A percentile compares a stretch with the other conserved stretches of the same genome.
phyloP scores from a whole-genome alignment of 2,113 vertebrate species.

The Phoxinus phoxinus region DNA sequence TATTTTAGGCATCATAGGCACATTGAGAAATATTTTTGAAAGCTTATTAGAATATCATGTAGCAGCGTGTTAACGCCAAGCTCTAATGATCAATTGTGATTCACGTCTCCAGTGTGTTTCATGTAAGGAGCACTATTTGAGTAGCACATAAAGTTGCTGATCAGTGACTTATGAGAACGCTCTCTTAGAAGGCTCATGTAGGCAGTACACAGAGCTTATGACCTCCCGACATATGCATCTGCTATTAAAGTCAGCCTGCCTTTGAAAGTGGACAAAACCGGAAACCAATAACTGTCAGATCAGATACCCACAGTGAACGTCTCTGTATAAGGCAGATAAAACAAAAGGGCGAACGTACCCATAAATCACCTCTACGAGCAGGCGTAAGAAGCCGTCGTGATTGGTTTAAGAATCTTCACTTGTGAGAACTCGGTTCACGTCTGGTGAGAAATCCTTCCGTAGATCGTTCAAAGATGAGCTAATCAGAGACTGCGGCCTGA shows the following conservation, averaged over 20 bases:
- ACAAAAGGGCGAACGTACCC: not conserved
- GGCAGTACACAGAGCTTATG: not conserved
- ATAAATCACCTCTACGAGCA: constrained; percentile 38
- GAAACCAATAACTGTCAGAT: constrained; percentile 32
- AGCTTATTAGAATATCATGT: too few relatives aligned
- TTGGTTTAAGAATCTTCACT: not conserved
- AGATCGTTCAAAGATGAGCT: constrained; percentile 22
- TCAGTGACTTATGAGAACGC: not conserved
- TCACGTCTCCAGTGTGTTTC: not conserved
- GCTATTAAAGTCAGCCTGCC: constrained; percentile 30
- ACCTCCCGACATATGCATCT: constrained; percentile 14
- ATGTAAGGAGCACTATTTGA: not conserved
- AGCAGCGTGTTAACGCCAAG: too few relatives aligned
- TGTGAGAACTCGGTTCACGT: constrained; percentile 15
- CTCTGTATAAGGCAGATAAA: constrained; percentile 38
- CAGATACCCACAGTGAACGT: constrained; percentile 9
- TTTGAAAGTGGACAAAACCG: constrained; percentile 24
- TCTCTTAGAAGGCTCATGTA: not conserved
- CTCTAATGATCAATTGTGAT: not conserved
- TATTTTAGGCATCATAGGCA: not conserved
- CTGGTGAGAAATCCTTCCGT: not conserved
- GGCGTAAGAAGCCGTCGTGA: not conserved
- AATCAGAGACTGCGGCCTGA: constrained; percentile 22
- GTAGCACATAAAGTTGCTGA: not conserved
- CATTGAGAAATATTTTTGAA: too few relatives aligned